Base-by-base conservation (phyloP, 1,140 invertebrate genomes). In the Heterodera carotae region DNA sequence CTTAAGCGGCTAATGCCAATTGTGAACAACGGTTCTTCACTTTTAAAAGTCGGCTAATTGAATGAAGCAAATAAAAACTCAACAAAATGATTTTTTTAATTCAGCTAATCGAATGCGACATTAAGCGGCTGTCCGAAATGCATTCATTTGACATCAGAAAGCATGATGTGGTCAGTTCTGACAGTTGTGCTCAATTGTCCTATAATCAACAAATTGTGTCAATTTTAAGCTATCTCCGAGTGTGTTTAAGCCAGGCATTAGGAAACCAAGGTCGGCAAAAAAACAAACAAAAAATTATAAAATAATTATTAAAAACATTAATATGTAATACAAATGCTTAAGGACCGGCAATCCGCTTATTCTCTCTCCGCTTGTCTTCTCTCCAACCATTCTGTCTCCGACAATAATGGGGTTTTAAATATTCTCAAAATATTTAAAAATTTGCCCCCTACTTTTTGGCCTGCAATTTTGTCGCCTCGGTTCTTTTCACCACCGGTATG, bases 321-420 rank as follows among this genome's bases (percentile, higher is more conserved):
- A 18, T 62, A 64, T 18, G 29, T 64, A n/a, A n/a, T n/a, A 2
- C 5, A 8, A 59, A 62, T 39, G 31, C 12, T 70, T 18, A 4
- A 53, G 48, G 22, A 53, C 18, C 18, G 48, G 5, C 3, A 53
- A 80, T 33, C 69, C 79, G 22, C 36, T 80, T 12, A 82, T 80
- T 69, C 74, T 80, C 25, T 82, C 80, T 25, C 81, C 80, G 25
- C 53, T 66, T 31, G 83, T 80, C 15, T 79, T 74, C 69, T 80
- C n/a, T 29, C 82, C 84, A 1, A 78, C 85, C 27, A 79, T 79
- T 72, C 72, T 79, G 22, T 80, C 77, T 22, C 78, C 78, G 36
- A 56, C 67, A 18, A 69, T 56, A 7, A 76, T 74, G 70, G 75
- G 75, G 69, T 53, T 8, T 10, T 29, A 0, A 1, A 27, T 33